phyloP scores from a whole-genome alignment of 2,797 vertebrate genomes.

The Salmo trutta region DNA sequence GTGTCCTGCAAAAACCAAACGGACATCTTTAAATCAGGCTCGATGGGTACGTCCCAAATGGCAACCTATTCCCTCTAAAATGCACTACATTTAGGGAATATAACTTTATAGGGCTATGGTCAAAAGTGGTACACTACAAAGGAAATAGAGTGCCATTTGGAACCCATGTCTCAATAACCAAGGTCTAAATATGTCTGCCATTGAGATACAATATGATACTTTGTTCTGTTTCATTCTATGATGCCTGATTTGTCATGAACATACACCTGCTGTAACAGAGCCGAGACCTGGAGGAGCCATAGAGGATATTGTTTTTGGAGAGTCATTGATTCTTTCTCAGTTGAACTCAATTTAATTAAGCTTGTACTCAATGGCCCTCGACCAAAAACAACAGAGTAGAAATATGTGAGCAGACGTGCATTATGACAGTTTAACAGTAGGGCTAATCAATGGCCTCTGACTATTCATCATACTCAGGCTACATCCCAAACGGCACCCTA shows the following conservation, averaged over 20 bases:
- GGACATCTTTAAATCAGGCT: neutral
- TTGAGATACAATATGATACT: neutral
- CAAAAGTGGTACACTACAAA: neutral
- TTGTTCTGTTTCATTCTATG: neutral
- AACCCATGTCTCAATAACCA: neutral
- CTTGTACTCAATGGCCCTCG: neutral
- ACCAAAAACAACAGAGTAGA: neutral
- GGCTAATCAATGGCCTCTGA: neutral
- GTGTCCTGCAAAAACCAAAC: slow-evolving; percentile 81
- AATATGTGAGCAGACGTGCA: neutral
- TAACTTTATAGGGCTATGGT: neutral
- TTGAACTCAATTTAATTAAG: neutral
- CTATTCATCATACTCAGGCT: neutral
- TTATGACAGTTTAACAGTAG: neutral
- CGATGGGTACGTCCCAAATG: neutral
- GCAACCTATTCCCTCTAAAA: neutral
- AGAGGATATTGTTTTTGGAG: no score
- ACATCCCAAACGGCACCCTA: no score
- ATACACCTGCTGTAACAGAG: neutral
- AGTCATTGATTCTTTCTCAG: neutral
- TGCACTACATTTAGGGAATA: neutral
- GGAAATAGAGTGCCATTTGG: neutral
- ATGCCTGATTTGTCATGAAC: neutral
- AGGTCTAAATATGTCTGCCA: neutral
- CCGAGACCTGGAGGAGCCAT: neutral